Conservation (phyloP, 2,888 invertebrate genomes). For the Pristionchus arcanus region DNA sequence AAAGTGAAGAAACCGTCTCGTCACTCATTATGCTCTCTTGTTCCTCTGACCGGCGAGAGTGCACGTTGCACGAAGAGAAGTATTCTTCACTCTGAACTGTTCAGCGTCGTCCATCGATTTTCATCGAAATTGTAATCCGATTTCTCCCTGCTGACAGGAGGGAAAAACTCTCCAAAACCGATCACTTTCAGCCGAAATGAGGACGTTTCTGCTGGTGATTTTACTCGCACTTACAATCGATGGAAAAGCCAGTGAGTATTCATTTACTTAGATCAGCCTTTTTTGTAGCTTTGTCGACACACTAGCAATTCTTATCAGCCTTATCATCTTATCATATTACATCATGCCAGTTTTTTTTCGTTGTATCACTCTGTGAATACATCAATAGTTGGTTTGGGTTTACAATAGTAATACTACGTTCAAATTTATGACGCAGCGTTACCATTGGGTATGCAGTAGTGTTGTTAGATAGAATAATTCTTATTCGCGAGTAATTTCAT, state of each 20-base stretch:
- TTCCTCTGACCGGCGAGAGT: not conserved
- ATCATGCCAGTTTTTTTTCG: not conserved
- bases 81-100: too few species aligned
- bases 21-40: not conserved
- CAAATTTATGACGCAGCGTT: not conserved
- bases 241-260: not conserved
- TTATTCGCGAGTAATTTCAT: too few species aligned
- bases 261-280: too few species aligned
- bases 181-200: constrained; percentile 31
- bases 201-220: constrained; percentile 27
- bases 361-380: not conserved
- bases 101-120: constrained; percentile 11
- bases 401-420: not conserved
- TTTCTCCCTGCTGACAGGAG: not conserved
- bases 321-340: not conserved
- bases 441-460: too few species aligned
- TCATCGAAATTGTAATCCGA: constrained; percentile 28
- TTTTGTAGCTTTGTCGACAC: too few species aligned
- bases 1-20: too few species aligned
- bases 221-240: not conserved
- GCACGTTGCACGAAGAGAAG: not conserved
- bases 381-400: not conserved
- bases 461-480: too few species aligned
- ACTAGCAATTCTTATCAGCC: not conserved
- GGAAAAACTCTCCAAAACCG: not conserved